Base-by-base conservation (phyloP, 2,888 invertebrate species). In the Dastarcus helophoroides region DNA sequence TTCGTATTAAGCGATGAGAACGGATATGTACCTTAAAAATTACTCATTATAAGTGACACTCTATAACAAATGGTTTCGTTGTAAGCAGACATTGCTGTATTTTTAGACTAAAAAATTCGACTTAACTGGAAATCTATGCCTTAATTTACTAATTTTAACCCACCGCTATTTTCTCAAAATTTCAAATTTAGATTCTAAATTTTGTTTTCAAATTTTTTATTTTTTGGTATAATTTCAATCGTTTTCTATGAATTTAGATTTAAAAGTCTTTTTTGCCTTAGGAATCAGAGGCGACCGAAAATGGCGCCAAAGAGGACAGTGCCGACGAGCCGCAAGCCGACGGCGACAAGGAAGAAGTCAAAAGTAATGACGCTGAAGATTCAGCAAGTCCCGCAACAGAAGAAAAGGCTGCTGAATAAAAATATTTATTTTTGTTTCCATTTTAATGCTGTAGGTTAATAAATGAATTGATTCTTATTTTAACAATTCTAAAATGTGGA, bases 331-430 rank as follows among this genome's bases (percentile, higher is more conserved):
- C 29, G 2, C 26, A 33, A 25, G 48, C 48, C 14, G 54, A 52
- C 33, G 52, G 48, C 19, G 54, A 54, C 29, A 47, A 53, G 32
- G 51, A 47, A 35, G 53, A 51, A 11, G 51, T 47, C 27, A 43
- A 34, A 39, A 45, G 44, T 42, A 46, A 51, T 41, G 48, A 49
- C 36, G 36, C 44, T 34, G 42, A 54, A 44, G 40, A 46, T 41
- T 41, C 46, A 22, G 38, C 46, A 26, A 50, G 46, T 41, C 43
- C 53, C 27, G 46, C 51, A 40, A 46, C 51, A 33, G 48, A 47
- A 33, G 54, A 54, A 14, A 50, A 56, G 44, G 45, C 54, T 39
- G 51, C 55, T 41, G 56, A 58, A 51, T 58, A 55, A 54, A 42
- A 42, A 42, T 34, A 42, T 41, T 38, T 43, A 42, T 42, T n/a